Evolutionary conservation across 2,113 vertebrate species (phyloP).

Genomic region (Vireo altiloquus): DNA sequence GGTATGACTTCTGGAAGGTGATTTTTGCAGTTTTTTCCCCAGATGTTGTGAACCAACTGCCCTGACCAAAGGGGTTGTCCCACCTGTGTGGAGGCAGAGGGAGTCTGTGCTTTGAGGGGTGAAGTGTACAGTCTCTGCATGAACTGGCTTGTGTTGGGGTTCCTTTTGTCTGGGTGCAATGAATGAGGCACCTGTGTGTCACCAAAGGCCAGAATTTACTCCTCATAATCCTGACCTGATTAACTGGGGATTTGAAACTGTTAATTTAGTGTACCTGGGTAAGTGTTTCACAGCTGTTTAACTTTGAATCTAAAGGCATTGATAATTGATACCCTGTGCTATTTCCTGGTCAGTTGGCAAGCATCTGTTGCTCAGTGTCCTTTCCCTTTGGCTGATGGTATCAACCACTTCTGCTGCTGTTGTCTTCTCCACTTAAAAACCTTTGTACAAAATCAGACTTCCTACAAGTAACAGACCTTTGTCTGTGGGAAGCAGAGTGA

Average conservation of each 20-base stretch:
- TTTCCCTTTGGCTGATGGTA: not conserved
- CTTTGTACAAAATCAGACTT: not conserved
- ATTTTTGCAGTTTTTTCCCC: not conserved
- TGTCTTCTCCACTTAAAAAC: not conserved
- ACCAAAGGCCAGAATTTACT: not conserved
- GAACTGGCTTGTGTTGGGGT: accelerated
- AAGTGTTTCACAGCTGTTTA: not conserved
- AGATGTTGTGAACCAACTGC: not conserved
- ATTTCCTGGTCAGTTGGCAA: not conserved
- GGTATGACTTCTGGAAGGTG: not conserved
- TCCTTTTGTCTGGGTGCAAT: not conserved
- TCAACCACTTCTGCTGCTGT: not conserved
- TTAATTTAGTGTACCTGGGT: not conserved
- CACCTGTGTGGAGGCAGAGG: accelerated
- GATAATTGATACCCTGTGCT: not conserved
- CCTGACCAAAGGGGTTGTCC: accelerated
- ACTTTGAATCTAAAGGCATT: not conserved
- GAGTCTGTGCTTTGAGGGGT: too few species aligned
- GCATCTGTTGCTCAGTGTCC: accelerated
- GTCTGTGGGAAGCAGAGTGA: not conserved
- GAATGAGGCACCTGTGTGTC: not conserved
- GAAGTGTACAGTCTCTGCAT: accelerated
- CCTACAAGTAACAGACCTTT: not conserved
- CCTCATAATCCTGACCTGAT: not conserved
- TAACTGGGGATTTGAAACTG: not conserved